Conservation (phyloP, 2,113 vertebrate species). For the Cnemophilus loriae region DNA sequence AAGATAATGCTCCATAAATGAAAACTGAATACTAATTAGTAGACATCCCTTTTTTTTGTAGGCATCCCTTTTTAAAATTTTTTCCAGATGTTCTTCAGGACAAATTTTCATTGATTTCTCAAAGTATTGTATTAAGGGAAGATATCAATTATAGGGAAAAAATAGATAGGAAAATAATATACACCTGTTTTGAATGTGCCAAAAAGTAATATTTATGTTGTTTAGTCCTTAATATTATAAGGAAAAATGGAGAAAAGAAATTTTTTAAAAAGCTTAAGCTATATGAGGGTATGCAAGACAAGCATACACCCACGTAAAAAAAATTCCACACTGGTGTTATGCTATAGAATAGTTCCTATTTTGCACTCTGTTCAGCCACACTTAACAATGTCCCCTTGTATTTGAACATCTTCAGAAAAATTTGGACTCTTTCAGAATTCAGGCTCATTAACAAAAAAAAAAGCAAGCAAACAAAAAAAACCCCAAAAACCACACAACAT, state of each 20-base stretch:
- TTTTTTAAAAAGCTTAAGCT: not conserved
- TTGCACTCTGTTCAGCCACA: not conserved
- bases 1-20: not conserved
- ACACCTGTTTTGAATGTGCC: not conserved
- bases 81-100: not conserved
- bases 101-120: not conserved
- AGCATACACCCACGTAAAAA: rapidly evolving
- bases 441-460: not conserved
- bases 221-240: not conserved
- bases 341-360: not conserved
- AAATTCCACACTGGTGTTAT: not conserved
- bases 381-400: not conserved
- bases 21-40: not conserved
- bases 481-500: not conserved
- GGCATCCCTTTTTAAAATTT: not conserved
- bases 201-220: not conserved
- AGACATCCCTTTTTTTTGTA: not conserved
- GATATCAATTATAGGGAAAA: not conserved
- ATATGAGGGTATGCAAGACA: not conserved
- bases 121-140: not conserved
- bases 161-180: not conserved
- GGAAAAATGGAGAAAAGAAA: not conserved
- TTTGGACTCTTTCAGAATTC: not conserved
- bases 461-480: not conserved
- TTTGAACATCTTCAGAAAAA: not conserved